Percentiles rank a stretch among this genome's conserved stretches.
These are phyloP conservation scores for Apodemus speciosus DNA, from an alignment of 2,113 vertebrate species.

Conservation along the genomic window DNA sequence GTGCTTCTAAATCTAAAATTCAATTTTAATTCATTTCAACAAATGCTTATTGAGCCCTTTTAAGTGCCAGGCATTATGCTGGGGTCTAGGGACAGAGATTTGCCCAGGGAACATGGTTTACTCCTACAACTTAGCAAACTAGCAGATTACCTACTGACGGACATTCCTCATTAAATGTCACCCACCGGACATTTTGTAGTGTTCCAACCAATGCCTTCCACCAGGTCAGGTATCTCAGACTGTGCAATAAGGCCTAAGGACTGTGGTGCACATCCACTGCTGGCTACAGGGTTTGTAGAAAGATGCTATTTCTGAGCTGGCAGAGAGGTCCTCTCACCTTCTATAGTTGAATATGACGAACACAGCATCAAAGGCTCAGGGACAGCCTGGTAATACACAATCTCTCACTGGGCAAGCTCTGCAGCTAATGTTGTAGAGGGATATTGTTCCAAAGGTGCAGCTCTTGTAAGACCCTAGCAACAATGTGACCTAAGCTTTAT, in stretches of 20 bases:
- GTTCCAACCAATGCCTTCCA: not conserved
- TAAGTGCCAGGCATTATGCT: constrained; percentile 30
- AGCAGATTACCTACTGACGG: not conserved
- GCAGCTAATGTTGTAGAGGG: not conserved
- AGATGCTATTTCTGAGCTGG: not conserved
- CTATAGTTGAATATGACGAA: not conserved
- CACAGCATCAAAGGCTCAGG: not conserved
- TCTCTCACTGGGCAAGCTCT: not conserved
- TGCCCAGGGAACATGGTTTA: not conserved
- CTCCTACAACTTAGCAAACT: not conserved
- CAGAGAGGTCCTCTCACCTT: not conserved
- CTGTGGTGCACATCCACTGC: rapidly evolving
- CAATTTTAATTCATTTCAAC: constrained; percentile 76
- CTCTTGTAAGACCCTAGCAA: not conserved
- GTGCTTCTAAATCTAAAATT: constrained; percentile 77
- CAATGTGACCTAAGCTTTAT: not conserved
- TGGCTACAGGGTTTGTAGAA: not conserved
- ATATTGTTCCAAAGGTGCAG: not conserved
- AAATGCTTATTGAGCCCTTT: constrained; percentile 66
- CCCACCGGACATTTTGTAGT: not conserved
- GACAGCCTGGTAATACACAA: not conserved
- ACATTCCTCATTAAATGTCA: not conserved
- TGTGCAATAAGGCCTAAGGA: not conserved
- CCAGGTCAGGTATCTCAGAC: not conserved
- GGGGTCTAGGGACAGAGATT: constrained; percentile 19